Conservation (phyloP, 2,888 invertebrate species). For the Drosophila mayaguana region DNA sequence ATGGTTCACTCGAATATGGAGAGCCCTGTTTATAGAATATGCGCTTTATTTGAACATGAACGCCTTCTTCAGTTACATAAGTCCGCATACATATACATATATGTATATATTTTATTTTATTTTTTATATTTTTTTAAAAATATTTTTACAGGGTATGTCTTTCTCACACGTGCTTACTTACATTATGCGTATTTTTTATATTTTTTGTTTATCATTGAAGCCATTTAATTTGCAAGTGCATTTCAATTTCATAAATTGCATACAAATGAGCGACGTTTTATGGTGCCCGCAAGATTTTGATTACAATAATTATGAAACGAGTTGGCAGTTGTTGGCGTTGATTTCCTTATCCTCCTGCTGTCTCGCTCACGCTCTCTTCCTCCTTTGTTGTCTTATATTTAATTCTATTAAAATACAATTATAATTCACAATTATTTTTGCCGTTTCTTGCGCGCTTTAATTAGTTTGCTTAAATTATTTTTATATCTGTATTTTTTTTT, state of each 20-base stretch:
- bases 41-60: not conserved
- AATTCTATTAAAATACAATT: conserved; percentile 30
- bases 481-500: not conserved
- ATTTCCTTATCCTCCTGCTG: conserved; percentile 41
- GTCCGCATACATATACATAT: not conserved
- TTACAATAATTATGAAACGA: conserved; percentile 44
- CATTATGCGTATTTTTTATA: too few species aligned
- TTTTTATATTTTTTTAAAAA: too few species aligned
- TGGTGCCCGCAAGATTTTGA: conserved; percentile 43
- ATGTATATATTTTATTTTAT: not conserved
- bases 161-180: too few species aligned
- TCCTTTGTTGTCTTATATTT: conserved; percentile 15
- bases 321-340: conserved; percentile 30
- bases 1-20: too few species aligned
- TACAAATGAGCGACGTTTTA: conserved; percentile 45
- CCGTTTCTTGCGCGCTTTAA: conserved; percentile 1
- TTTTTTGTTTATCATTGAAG: conserved; percentile 8
- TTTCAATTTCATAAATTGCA: conserved; percentile 54
- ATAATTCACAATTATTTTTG: conserved; percentile 25
- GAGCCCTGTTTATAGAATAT: too few species aligned
- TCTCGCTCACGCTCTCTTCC: not conserved
- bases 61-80: not conserved
- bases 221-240: conserved; percentile 58
- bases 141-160: not conserved
- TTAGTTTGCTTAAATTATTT: conserved; percentile 5